Base-by-base conservation (phyloP, 2,797 vertebrate genomes). In the Sebastes taczanowskii region DNA sequence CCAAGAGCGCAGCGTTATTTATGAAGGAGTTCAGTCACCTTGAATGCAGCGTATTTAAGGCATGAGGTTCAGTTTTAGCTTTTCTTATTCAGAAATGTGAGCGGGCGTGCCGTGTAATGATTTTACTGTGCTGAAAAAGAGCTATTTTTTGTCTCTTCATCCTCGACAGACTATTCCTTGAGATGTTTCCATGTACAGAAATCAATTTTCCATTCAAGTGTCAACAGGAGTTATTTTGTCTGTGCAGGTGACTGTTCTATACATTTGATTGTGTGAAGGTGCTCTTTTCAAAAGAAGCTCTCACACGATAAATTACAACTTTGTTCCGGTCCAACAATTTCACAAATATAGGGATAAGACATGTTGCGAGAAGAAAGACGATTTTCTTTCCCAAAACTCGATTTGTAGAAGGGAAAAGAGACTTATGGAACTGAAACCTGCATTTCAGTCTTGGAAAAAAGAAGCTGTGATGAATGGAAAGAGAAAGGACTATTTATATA, bases 381-480 rank as follows among this genome's bases (percentile, higher is more conserved):
- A 38, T 22, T 13, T 32, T 32, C 25, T n/a, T 61, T 42, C 35
- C 6, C 38, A 49, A 66, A 46, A 27, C 6, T n/a, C 14, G 4
- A 11, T 5, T 7, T 53, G 13, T 62, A 30, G n/a, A 63, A 22
- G 8, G 6, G 7, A 14, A 42, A 71, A 65, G 11, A 30, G 27
- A 53, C n/a, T 4, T 65, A 27, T 73, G 58, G 69, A 89, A 77
- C 29, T 53, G 63, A 83, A 84, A 78, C 61, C 18, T 58, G 23
- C 6, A 66, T 11, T 53, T 20, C 13, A 49, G 46, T 29, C 23
- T 65, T 27, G 1, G 20, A 59, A 68, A 68, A 64, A 63, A 30
- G 55, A 8, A 2, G 6, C 1, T 1, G 1, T 4, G 18, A 25
- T 3, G 68, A 52, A 61, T 60, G 20, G 53, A 68, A 71, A 75